Conservation (phyloP, 1,140 invertebrate species). For the Cylas formicarius region DNA sequence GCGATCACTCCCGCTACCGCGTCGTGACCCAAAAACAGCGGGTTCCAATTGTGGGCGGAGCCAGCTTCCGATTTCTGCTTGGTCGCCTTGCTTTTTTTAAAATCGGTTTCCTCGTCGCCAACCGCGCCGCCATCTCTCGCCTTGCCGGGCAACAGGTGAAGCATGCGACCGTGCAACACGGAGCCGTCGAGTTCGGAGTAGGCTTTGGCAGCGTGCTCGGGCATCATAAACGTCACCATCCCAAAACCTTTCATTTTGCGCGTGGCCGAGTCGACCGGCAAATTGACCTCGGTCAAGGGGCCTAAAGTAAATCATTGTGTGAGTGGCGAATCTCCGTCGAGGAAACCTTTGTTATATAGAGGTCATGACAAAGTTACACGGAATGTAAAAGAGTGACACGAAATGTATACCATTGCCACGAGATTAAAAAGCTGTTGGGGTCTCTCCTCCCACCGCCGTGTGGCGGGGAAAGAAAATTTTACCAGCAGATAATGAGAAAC, state of each 20-base stretch:
- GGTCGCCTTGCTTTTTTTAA: slow-evolving; percentile 79
- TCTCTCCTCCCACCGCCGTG: no score
- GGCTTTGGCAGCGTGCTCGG: slow-evolving; percentile 89
- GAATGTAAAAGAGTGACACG: not conserved
- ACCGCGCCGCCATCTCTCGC: slow-evolving; percentile 52
- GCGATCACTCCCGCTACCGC: slow-evolving; percentile 90
- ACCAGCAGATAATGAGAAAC: no score
- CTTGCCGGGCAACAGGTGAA: slow-evolving; percentile 90
- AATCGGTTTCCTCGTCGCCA: slow-evolving; percentile 54
- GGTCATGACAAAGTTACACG: no score
- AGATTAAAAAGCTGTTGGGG: no score
- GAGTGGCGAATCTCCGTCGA: no score
- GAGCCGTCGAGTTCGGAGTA: slow-evolving; percentile 83
- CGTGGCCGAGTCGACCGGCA: slow-evolving; percentile 81
- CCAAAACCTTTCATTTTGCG: slow-evolving; percentile 92
- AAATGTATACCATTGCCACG: no score
- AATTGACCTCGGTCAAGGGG: slow-evolving; percentile 76
- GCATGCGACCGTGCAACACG: slow-evolving; percentile 81
- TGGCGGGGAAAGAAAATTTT: no score
- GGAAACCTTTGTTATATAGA: no score
- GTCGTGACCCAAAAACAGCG: slow-evolving; percentile 88
- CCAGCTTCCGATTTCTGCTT: slow-evolving; percentile 71
- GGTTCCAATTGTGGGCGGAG: slow-evolving; percentile 92
- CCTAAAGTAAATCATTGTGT: slow-evolving; percentile 58
- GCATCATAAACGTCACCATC: slow-evolving; percentile 86